Evolutionary conservation across 35 echinoderm and acorn worm species (phyloP).

Genomic region (Strongylocentrotus purpuratus): DNA sequence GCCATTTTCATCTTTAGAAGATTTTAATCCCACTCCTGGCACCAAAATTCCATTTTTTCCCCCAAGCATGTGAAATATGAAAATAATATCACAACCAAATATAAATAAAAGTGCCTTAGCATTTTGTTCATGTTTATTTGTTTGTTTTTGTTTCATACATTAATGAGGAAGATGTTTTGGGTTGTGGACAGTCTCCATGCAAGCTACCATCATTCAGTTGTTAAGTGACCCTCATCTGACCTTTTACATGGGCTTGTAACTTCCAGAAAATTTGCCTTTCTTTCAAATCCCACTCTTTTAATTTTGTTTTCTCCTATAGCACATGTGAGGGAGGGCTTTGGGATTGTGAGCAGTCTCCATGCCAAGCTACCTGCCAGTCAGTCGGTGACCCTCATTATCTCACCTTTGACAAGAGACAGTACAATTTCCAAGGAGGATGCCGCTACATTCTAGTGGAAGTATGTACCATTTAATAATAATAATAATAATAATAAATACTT

Average conservation of each 20-base stretch:
- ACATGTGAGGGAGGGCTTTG: constrained; percentile 73
- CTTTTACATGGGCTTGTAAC: no score
- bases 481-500: no score
- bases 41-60: background rate
- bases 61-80: background rate
- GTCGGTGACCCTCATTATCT: constrained; percentile 91
- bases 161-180: background rate
- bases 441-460: constrained; percentile 86
- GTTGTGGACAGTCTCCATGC: background rate
- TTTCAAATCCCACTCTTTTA: background rate
- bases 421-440: constrained; percentile 90
- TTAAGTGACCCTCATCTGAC: no score
- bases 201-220: no score
- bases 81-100: no score
- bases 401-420: constrained; percentile 94
- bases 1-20: no score
- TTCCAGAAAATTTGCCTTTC: background rate
- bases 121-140: no score
- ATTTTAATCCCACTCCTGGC: background rate
- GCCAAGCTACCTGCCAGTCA: constrained; percentile 77
- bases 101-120: no score
- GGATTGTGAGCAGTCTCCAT: constrained; percentile 68
- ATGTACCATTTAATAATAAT: background rate
- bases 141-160: no score
- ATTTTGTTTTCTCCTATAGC: constrained; percentile 27